Evolutionary conservation across 1,140 invertebrate species (phyloP).

Genomic region (Drosophila saltans): DNA sequence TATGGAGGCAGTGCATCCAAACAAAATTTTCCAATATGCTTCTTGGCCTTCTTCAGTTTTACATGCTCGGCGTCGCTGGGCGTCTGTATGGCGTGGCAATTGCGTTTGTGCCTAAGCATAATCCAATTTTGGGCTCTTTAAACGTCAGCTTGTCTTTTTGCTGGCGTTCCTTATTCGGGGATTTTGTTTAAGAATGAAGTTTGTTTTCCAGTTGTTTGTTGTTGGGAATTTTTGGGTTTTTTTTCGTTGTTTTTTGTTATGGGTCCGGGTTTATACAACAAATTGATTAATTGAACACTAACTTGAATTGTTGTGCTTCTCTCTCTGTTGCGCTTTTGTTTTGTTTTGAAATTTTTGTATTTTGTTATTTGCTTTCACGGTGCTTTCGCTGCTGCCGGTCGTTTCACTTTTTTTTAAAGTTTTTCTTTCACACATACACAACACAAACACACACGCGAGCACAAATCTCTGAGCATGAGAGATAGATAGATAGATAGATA

Average conservation of each 20-base stretch:
- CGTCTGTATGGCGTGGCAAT: slow-evolving; percentile 49
- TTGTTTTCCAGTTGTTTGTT: no score
- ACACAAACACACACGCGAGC: slow-evolving; percentile 22
- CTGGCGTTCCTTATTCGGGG: slow-evolving; percentile 17
- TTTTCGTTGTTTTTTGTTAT: background rate
- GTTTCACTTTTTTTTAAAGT: slow-evolving; percentile 73
- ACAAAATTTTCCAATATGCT: background rate
- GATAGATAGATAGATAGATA: slow-evolving; percentile 18
- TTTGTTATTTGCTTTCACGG: slow-evolving; percentile 57
- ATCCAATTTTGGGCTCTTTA: slow-evolving; percentile 65
- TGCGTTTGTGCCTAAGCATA: slow-evolving; percentile 78
- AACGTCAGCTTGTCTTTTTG: slow-evolving; percentile 56
- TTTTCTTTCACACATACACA: slow-evolving; percentile 37
- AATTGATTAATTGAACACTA: slow-evolving; percentile 19
- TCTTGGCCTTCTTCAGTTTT: slow-evolving; percentile 42
- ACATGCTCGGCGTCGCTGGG: slow-evolving; percentile 69
- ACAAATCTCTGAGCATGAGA: background rate
- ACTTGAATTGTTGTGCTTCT: slow-evolving; percentile 10
- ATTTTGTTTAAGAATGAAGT: background rate
- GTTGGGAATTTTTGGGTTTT: no score
- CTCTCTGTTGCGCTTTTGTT: slow-evolving; percentile 7
- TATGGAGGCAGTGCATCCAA: slow-evolving; percentile 47
- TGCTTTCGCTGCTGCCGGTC: slow-evolving; percentile 79
- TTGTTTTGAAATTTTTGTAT: slow-evolving; percentile 18
- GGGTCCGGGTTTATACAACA: slow-evolving; percentile 9